phyloP scores from a whole-genome alignment of 1,140 invertebrate genomes.

The Aphelenchoides besseyi region DNA sequence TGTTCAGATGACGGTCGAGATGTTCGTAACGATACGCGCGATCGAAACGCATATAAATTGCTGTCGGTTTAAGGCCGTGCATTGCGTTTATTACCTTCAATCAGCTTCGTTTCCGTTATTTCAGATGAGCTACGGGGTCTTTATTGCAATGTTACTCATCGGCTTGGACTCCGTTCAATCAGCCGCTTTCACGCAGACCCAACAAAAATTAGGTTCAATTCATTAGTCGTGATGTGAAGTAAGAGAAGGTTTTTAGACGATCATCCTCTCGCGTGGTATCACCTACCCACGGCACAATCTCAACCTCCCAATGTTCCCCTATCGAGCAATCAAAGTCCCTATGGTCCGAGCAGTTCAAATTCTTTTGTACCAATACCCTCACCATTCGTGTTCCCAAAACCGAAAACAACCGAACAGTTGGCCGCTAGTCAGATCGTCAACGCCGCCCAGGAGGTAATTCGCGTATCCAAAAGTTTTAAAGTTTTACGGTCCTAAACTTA shows the following conservation, averaged over 20 bases:
- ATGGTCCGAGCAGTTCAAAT: background rate
- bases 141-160: background rate
- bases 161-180: background rate
- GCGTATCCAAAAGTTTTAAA: background rate
- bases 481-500: too few relatives aligned
- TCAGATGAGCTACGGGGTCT: constrained; percentile 5
- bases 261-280: constrained; percentile 6
- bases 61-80: too few relatives aligned
- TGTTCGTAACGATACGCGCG: too few relatives aligned
- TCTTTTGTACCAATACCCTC: constrained; percentile 11
- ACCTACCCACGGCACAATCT: background rate
- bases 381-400: background rate
- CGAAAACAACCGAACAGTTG: background rate
- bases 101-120: too few relatives aligned
- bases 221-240: background rate
- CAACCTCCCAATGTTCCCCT: background rate
- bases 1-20: too few relatives aligned
- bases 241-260: background rate
- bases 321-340: background rate
- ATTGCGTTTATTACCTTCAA: too few relatives aligned
- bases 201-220: background rate
- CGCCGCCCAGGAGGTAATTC: background rate
- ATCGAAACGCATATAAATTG: too few relatives aligned
- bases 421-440: constrained; percentile 12
- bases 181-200: background rate